These are phyloP conservation scores for Pristionchus fissidentatus DNA, from an alignment of 2,888 invertebrate species.

Conservation along the genomic window DNA sequence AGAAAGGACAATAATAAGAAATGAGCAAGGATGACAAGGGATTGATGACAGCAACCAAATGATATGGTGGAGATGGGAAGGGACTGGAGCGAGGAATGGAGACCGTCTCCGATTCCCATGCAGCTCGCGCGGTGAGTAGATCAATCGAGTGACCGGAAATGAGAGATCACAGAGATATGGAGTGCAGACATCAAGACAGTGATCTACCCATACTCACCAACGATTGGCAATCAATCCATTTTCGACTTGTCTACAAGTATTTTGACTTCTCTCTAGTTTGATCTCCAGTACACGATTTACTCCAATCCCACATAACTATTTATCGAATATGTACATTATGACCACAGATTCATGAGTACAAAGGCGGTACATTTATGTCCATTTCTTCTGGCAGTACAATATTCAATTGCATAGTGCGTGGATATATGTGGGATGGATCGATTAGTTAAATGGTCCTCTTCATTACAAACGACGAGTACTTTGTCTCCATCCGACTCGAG, in stretches of 20 bases:
- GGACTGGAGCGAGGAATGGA: not conserved
- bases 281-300: not conserved
- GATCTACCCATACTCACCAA: not conserved
- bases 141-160: not conserved
- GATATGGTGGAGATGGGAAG: conserved; percentile 2
- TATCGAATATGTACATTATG: not conserved
- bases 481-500: conserved; percentile 38
- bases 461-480: conserved; percentile 14
- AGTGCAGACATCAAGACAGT: not conserved
- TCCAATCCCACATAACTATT: not conserved
- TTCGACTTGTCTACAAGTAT: not conserved
- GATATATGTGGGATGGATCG: conserved; percentile 11
- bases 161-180: not conserved
- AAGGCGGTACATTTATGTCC: conserved; percentile 29
- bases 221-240: not conserved
- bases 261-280: no score
- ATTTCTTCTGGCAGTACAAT: conserved; percentile 34
- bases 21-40: conserved; percentile 2
- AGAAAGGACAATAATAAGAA: not conserved
- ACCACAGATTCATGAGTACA: conserved; percentile 30
- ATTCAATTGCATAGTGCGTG: conserved; percentile 18
- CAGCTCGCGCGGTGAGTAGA: conserved; percentile 28
- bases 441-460: conserved; percentile 16
- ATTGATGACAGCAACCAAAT: not conserved
- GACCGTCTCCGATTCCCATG: not conserved